These are phyloP conservation scores for Trisateles emortualis DNA, from an alignment of 2,888 invertebrate species.

Conservation along the genomic window DNA sequence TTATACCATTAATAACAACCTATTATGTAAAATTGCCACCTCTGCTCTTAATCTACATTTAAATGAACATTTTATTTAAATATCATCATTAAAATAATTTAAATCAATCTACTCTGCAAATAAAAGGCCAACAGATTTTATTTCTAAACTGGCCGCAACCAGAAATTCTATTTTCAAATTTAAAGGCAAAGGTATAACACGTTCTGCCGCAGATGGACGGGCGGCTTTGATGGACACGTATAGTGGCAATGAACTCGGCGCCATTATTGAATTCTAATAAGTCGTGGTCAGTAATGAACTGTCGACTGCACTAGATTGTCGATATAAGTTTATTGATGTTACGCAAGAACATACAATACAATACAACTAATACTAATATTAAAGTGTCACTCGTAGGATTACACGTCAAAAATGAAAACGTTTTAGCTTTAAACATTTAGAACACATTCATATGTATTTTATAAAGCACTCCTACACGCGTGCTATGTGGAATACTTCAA, in stretches of 20 bases:
- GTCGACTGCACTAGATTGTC: conserved; percentile 35
- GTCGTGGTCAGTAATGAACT: conserved; percentile 36
- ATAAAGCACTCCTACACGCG: too few relatives aligned
- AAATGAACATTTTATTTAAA: conserved; percentile 2
- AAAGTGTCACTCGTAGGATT: too few relatives aligned
- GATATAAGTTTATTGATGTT: conserved; percentile 21
- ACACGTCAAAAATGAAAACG: too few relatives aligned
- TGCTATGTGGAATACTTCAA: too few relatives aligned
- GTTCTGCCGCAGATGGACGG: conserved; percentile 38
- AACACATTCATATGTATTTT: too few relatives aligned
- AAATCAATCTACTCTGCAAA: conserved; percentile 1
- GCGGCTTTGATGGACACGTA: conserved; percentile 45
- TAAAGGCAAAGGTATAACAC: conserved; percentile 32
- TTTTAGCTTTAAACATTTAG: too few relatives aligned
- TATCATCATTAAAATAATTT: not conserved
- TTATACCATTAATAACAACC: not conserved
- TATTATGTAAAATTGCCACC: not conserved
- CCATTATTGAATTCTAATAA: conserved; percentile 59
- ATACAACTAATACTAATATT: too few relatives aligned
- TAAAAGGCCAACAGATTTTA: not conserved
- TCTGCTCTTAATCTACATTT: not conserved
- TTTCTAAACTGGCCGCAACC: conserved; percentile 17
- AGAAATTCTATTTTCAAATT: conserved; percentile 43
- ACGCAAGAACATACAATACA: conserved; percentile 4
- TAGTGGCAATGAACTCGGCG: conserved; percentile 56